These are phyloP conservation scores for Tineola bisselliella DNA, from an alignment of 2,888 invertebrate genomes.

Conservation along the genomic window DNA sequence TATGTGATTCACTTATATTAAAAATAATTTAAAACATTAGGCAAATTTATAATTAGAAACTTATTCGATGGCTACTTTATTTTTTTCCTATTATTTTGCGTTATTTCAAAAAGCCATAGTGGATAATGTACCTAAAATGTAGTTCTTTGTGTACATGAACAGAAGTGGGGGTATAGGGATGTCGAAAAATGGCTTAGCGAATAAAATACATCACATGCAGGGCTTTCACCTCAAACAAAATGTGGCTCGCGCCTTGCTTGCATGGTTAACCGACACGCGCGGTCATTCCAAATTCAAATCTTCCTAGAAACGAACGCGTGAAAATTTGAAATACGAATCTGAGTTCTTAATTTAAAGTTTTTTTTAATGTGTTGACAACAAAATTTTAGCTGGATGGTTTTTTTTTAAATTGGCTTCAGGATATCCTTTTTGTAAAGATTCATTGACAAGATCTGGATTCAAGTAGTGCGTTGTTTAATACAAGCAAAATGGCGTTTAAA, in stretches of 20 bases:
- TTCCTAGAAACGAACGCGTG: constrained; percentile 27
- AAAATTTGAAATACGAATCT: neutral
- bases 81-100: too few species aligned
- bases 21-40: too few species aligned
- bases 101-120: too few species aligned
- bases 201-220: constrained; percentile 53
- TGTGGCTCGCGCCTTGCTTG: constrained; percentile 39
- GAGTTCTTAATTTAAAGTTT: constrained; percentile 2
- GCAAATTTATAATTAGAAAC: too few species aligned
- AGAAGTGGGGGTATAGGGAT: constrained; percentile 45
- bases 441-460: too few species aligned
- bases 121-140: too few species aligned
- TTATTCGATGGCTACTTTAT: too few species aligned
- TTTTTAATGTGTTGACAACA: neutral
- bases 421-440: neutral
- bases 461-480: neutral
- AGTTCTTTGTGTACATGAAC: too few species aligned
- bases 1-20: too few species aligned
- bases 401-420: neutral
- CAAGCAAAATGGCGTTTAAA: neutral
- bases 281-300: constrained; percentile 41
- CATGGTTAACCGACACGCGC: constrained; percentile 24
- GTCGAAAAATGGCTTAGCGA: constrained; percentile 52
- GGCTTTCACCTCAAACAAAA: constrained; percentile 63
- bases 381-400: neutral